A percentile compares a stretch with the other conserved stretches of the same genome.
Conservation (phyloP, 2,888 invertebrate genomes). For the Habrosyne pyritoides region DNA sequence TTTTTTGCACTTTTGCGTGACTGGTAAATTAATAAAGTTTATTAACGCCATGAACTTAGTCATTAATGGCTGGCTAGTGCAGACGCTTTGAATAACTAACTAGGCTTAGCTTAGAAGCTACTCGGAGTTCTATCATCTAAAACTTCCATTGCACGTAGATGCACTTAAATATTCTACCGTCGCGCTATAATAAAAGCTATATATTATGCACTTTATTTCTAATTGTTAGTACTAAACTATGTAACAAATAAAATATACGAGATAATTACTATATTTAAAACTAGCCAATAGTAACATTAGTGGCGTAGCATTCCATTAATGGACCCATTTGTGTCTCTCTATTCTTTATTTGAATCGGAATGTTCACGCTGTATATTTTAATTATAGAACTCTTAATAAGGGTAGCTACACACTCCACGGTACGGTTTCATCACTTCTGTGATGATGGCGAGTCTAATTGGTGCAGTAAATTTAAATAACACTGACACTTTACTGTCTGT, state of each 20-base stretch:
- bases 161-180: not conserved
- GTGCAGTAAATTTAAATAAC: conserved; percentile 82
- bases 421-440: conserved; percentile 70
- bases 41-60: not conserved
- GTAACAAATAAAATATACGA: conserved; percentile 17
- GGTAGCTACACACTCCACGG: conserved; percentile 73
- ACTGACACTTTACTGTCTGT: conserved; percentile 79
- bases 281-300: conserved; percentile 1
- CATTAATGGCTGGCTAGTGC: conserved; percentile 9
- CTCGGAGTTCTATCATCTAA: conserved; percentile 3
- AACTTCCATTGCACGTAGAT: not conserved
- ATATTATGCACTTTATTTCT: not conserved
- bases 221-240: not conserved
- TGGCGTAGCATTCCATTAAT: conserved; percentile 27
- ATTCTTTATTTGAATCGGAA: conserved; percentile 55
- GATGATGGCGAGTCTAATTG: conserved; percentile 82
- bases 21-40: not conserved
- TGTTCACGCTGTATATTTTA: conserved; percentile 68
- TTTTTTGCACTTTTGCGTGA: not conserved
- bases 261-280: not conserved
- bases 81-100: conserved; percentile 11
- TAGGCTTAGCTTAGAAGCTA: conserved; percentile 13
- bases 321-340: conserved; percentile 52
- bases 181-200: not conserved
- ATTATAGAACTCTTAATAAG: conserved; percentile 81